These are phyloP conservation scores for Scaptomyza reducta DNA, from an alignment of 2,888 invertebrate genomes.

Conservation along the genomic window DNA sequence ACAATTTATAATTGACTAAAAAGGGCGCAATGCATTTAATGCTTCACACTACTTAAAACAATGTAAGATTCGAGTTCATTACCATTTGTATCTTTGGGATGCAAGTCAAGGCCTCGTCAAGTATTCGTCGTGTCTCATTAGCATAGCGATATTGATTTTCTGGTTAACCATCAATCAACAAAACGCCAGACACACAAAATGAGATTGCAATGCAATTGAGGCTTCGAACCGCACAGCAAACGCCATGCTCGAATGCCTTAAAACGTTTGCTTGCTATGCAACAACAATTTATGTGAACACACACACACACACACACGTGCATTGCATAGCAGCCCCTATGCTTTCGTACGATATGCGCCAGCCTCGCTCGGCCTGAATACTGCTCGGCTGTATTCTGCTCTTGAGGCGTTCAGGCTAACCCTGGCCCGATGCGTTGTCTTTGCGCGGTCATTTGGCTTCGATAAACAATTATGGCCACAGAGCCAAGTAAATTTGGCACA, in stretches of 20 bases:
- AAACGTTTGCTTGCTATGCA: constrained; percentile 74
- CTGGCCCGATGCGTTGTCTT: constrained; percentile 41
- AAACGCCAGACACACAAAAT: constrained; percentile 71
- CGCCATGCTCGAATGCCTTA: constrained; percentile 75
- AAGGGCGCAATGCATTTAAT: constrained; percentile 12
- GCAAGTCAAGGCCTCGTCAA: constrained; percentile 5
- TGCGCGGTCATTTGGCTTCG: constrained; percentile 65
- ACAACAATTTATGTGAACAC: constrained; percentile 70
- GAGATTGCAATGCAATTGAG: constrained; percentile 78
- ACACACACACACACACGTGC: constrained; percentile 14
- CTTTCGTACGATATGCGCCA: not conserved
- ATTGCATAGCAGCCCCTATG: constrained; percentile 25
- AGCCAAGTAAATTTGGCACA: constrained; percentile 48
- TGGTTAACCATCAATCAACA: constrained; percentile 79
- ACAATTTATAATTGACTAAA: constrained; percentile 62
- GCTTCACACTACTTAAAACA: not conserved
- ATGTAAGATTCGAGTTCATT: constrained; percentile 1
- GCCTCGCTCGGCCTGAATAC: not conserved
- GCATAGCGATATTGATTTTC: constrained; percentile 77
- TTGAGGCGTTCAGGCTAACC: no score
- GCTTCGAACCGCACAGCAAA: constrained; percentile 74
- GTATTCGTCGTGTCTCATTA: constrained; percentile 66
- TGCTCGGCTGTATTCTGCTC: not conserved
- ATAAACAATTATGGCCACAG: constrained; percentile 70
- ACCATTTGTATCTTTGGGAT: not conserved